Evolutionary conservation across 2,888 invertebrate species (phyloP).

Genomic region (Dicyrtomina minuta): DNA sequence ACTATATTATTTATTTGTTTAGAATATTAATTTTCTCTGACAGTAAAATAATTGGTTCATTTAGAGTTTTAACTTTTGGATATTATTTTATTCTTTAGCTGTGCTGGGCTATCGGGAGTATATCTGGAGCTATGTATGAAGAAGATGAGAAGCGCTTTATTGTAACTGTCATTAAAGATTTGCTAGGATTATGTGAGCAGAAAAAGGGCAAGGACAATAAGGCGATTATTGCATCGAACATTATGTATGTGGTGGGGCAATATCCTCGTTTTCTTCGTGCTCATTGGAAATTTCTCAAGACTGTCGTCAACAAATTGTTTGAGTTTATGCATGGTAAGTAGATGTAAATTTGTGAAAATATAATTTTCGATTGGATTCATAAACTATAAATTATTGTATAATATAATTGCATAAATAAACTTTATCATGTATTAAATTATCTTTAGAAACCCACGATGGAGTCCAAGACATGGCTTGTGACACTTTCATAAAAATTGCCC

Average conservation of each 20-base stretch:
- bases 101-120: constrained; percentile 99
- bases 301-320: constrained; percentile 98
- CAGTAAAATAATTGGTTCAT: not conserved
- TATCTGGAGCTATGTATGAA: constrained; percentile 98
- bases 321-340: constrained; percentile 93
- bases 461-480: constrained; percentile 99
- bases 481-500: constrained; percentile 98
- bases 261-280: constrained; percentile 96
- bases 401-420: no score
- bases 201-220: constrained; percentile 99
- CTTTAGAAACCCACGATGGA: constrained; percentile 94
- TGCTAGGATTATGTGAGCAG: constrained; percentile 95
- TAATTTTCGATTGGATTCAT: not conserved
- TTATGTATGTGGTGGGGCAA: constrained; percentile 99
- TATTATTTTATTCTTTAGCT: constrained; percentile 60
- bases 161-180: constrained; percentile 97
- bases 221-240: constrained; percentile 99
- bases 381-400: no score
- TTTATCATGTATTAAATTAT: no score
- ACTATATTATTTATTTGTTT: constrained; percentile 3
- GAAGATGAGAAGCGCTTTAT: constrained; percentile 99
- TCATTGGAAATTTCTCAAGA: constrained; percentile 99
- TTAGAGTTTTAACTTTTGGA: constrained; percentile 24
- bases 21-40: no score
- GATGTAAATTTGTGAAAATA: not conserved